Evolutionary conservation across 2,888 invertebrate species (phyloP), one percentile per base, ranked within the genome.

Genomic region (Acronicta aceris): DNA sequence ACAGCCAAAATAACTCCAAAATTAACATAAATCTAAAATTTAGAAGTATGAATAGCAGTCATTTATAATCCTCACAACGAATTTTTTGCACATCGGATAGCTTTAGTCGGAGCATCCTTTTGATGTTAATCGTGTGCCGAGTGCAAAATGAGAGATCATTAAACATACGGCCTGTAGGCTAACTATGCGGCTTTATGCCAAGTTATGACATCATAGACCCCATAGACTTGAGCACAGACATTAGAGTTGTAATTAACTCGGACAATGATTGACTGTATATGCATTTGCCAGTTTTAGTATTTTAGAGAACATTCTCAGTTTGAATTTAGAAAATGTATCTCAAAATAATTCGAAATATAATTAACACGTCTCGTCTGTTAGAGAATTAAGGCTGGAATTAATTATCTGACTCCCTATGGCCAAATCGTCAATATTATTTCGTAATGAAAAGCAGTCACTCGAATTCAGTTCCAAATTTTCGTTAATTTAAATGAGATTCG

Each of bases 211-310:
- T 77, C 78, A 82, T 82, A 80, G 82, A 84, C 49, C 54, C 42
- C 53, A 59, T 16, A 50, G 30, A 50, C 78, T 74, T 74, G 65
- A 76, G 75, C 75, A 70, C 59, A 46, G 38, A 74, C 73, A 81
- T 83, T 83, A 82, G 75, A 64, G 64, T 59, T 73, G 69, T 79
- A 82, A 86, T 84, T 86, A 80, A 66, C 69, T 73, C 65, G 60
- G 80, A 75, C 81, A 74, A 69, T 81, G 78, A 82, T 81, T 74
- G 68, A 73, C 56, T 74, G 55, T 36, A 53, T 38, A 50, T 53
- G 45, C 58, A 58, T 53, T 65, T 71, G 66, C 71, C 66, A 54
- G 65, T 62, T 51, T 53, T 15, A 49, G n/a, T 38, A 21, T 33
- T 40, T 36, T 16, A 5, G 45, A 52, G 16, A 57, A 10, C 10